Conservation (phyloP, 35 echinoderm and acorn worm genomes). For the Stichopus chloronotus region DNA sequence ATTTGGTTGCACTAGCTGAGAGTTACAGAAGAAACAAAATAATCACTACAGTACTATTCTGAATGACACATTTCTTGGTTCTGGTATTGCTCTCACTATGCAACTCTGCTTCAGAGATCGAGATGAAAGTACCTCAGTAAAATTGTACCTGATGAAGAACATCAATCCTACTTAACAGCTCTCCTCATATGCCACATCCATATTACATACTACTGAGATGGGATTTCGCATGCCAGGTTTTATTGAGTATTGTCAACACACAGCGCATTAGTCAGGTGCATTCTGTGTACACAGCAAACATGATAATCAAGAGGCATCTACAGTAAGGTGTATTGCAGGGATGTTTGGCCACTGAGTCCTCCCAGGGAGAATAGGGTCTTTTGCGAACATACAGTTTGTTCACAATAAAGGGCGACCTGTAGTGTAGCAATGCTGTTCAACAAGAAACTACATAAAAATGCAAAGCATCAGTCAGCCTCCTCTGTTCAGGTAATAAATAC, state of each 20-base stretch:
- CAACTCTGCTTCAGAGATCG: too few species aligned
- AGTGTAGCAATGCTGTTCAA: background rate
- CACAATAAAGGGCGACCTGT: background rate
- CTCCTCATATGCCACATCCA: background rate
- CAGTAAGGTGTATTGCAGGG: background rate
- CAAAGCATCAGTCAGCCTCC: too few species aligned
- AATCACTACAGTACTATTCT: too few species aligned
- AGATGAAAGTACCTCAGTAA: too few species aligned
- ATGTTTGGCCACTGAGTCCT: background rate
- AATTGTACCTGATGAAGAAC: too few species aligned
- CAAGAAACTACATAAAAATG: background rate
- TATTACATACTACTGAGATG: constrained; percentile 1
- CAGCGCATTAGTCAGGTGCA: background rate
- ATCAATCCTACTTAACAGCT: background rate
- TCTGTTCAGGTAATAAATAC: too few species aligned
- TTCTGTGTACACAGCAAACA: constrained; percentile 24
- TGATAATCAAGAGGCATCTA: background rate
- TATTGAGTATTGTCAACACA: background rate
- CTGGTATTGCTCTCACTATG: too few species aligned
- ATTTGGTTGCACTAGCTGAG: too few species aligned
- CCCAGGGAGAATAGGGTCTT: background rate
- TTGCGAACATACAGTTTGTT: background rate
- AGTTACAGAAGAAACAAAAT: too few species aligned
- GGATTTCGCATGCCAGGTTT: background rate
- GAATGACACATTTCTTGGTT: too few species aligned